Conservation (phyloP, 2,797 vertebrate genomes). For the Remorina albescens region DNA sequence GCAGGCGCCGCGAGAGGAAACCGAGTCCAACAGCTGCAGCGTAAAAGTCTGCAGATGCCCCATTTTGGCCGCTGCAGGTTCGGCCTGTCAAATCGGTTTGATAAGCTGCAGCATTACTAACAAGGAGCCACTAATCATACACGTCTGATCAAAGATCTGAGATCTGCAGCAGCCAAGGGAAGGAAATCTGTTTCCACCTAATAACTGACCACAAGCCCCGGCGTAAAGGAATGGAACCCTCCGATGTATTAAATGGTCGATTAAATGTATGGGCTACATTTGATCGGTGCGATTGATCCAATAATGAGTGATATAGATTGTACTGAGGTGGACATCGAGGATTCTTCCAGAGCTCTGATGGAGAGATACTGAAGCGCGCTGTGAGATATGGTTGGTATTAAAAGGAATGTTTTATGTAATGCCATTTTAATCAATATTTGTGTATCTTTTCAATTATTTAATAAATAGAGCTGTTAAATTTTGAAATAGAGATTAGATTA, state of each 20-base stretch:
- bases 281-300: constrained; percentile 6
- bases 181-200: not conserved
- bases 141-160: constrained; percentile 15
- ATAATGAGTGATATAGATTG: not conserved
- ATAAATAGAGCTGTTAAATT: too few species aligned
- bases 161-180: not conserved
- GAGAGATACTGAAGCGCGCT: not conserved
- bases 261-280: not conserved
- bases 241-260: not conserved
- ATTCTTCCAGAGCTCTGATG: constrained; percentile 7
- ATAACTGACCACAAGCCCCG: not conserved
- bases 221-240: not conserved
- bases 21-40: constrained; percentile 33
- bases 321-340: not conserved
- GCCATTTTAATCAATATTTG: too few species aligned
- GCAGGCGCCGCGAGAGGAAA: constrained; percentile 27
- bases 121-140: constrained; percentile 2
- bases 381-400: constrained; percentile 3
- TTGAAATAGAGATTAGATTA: too few species aligned
- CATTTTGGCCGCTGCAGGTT: not conserved
- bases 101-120: constrained; percentile 7
- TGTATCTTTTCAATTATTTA: too few species aligned
- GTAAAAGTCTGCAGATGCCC: constrained; percentile 14
- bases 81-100: constrained; percentile 20
- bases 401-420: not conserved